Evolutionary conservation across 2,797 vertebrate species (phyloP), one percentile per base, ranked within the genome.

Genomic region (Eptatretus atami): DNA sequence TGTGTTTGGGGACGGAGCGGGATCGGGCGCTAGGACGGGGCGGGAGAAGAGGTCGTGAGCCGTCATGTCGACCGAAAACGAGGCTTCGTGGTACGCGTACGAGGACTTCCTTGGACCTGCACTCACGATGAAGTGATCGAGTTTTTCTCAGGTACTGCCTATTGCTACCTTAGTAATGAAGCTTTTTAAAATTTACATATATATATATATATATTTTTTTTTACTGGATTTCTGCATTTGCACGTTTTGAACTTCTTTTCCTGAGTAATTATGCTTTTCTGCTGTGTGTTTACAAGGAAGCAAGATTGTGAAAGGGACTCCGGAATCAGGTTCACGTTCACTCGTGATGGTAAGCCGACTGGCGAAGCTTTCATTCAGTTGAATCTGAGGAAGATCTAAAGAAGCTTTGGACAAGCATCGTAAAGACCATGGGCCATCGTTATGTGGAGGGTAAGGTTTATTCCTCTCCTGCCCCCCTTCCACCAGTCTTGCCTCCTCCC

Each of bases 381-480:
- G 82, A 90, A 73, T 78, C 83, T 0, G 79, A 81, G 64, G 78
- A 75, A 1, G 88, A 98, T 0, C 74, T 52, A 68, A 71, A 65
- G 86, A 80, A 67, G 92, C 92, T 53, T 72, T 96, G 71, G 79
- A 86, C 67, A 87, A 80, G 70, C 74, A 96, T 77, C 72, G 77
- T 53, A n/a, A 76, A 82, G 69, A 93, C 90, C 66, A 76, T 96
- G 66, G 86, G 90, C 1, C 73, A 80, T 0, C 83, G 92, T 53
- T 98, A 90, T 0, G 75, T 98, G 10, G 84, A 96, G 82, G 92
- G 90, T 86, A 68, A 0, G 74, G 53, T 54, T 31, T 31, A 31
- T 6, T 31, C 31, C 31, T 31, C 31, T 6, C 31, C 31, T 31
- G 3, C 31, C 31, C 31, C 31, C 31, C 31, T 31, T 31, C 6